Evolutionary conservation across 92 coral and sea anemone genomes (phyloP).

Genomic region (Ricordea florida): DNA sequence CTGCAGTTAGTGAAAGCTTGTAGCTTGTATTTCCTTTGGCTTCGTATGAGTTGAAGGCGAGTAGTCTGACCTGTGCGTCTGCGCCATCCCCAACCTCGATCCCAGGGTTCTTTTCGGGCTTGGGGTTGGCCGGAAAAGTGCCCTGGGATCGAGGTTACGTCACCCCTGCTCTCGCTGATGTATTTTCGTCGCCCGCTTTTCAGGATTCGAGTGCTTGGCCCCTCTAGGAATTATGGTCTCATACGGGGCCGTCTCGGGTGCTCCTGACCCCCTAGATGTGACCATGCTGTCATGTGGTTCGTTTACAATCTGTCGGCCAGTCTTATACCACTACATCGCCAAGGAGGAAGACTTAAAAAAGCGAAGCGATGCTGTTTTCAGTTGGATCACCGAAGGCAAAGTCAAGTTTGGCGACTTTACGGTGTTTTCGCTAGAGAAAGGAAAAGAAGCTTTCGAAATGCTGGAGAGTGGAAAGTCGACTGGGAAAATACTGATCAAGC

Average conservation of each 20-base stretch:
- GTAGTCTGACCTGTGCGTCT: no score
- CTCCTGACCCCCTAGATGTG: slow-evolving; percentile 52
- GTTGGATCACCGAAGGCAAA: slow-evolving; percentile 53
- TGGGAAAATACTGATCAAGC: slow-evolving; percentile 63
- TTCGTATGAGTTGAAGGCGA: no score
- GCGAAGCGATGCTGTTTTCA: slow-evolving; percentile 62
- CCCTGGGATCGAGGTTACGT: no score
- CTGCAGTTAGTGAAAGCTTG: no score
- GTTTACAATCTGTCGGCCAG: slow-evolving; percentile 42
- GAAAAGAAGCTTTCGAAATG: slow-evolving; percentile 59
- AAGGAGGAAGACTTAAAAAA: slow-evolving; percentile 44
- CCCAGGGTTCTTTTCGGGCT: no score
- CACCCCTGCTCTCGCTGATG: not conserved
- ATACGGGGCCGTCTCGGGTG: slow-evolving; percentile 61
- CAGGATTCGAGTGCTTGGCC: slow-evolving; percentile 67
- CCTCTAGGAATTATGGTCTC: slow-evolving; percentile 53
- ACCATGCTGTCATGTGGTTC: slow-evolving; percentile 40
- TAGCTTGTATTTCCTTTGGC: no score
- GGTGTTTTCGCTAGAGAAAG: slow-evolving; percentile 53
- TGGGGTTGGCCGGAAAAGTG: no score
- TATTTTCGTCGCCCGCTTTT: not conserved
- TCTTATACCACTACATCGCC: slow-evolving; percentile 39
- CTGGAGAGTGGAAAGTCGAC: slow-evolving; percentile 61
- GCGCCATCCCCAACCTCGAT: no score
- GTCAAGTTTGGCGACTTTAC: slow-evolving; percentile 54